Base-by-base conservation (phyloP, 2,888 invertebrate genomes). In the Meteorus colon region DNA sequence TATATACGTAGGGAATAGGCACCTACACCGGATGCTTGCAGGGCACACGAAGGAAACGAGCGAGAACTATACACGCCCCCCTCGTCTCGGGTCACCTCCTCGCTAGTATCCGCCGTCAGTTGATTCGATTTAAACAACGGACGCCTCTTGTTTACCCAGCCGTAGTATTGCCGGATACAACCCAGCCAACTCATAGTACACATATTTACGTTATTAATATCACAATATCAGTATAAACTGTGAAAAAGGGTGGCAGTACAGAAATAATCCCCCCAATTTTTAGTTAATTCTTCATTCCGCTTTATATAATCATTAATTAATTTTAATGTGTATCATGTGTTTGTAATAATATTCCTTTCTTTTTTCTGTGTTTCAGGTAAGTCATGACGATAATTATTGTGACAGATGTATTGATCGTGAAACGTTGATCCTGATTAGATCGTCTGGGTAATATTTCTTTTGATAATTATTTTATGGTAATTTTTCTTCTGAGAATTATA, bases 311-410 rank as follows among this genome's bases (percentile, higher is more conserved):
- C 10, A 51, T 48, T 31, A 48, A 68, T 48, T 48, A 48, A 51
- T 51, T 51, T 51, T 29, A n/a, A 41, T 68, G 29, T 16, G 14
- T 34, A 55, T 37, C 63, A n/a, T n/a, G 14, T 62, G 34, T 41
- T 14, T 24, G n/a, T 24, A 29, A 68, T 77, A 34, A 63, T 63
- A 75, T 75, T 77, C 71, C 75, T 74, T 74, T 45, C 71, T 71
- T 66, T 82, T 82, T 81, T 80, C 75, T 86, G 82, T 85, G 83
- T 87, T 88, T 83, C 85, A 86, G 86, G 87, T 87, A 85, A 87
- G 87, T 86, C 70, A 73, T 77, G 71, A 48, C 41, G 55, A 67
- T 41, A 41, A 41, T 41, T 41, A 41, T 41, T 41, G 41, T 10
- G 41, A 41, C 41, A 41, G 41, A 41, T 41, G 41, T 41, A 41